Evolutionary conservation across 2,113 vertebrate species (phyloP), one percentile per base, ranked within the genome.

Genomic region (Progne subis): DNA sequence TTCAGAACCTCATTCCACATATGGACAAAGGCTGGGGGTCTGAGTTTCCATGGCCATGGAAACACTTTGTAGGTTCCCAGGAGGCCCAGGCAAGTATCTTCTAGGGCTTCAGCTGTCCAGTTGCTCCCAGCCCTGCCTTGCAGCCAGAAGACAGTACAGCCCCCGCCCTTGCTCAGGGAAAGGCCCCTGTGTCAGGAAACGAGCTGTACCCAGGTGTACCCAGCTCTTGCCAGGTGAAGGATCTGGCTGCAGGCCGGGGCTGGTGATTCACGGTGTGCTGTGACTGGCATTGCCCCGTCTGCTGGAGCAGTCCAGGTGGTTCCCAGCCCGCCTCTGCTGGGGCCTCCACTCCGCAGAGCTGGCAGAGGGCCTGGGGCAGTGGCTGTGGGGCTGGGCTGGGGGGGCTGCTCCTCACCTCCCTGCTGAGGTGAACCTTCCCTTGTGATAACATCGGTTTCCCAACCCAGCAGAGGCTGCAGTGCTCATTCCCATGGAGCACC

Each of bases 401-500:
- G 53, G 37, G 9, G 37, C 34, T 80, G 49, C 28, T 90, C 55
- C 60, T 94, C 77, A 92, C 64, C 80, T 65, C 61, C 2, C 7
- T 39, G 68, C 80, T 61, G 63, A 74, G 83, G 68, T 5, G 1
- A 95, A 86, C 19, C 63, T 28, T 94, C 70, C 52, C 78, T 76
- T 75, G 41, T 0, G 78, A 90, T 95, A 96, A 68, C 82, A 94
- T 90, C 87, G 14, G 78, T 91, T 91, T 96, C 92, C 82, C 90
- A 96, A 24, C 57, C 44, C 70, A 71, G 67, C 3, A 3, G 53
- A 96, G 70, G 72, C 49, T 71, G 78, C 2, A 5, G 6, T 17
- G 34, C 61, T 69, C 53, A 68, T 90, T 94, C 74, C 78, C 70
- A 68, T 89, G 63, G 53, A 86, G 86, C 59, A 80, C 24, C 41